Evolutionary conservation across 2,113 vertebrate species (phyloP), one percentile per base, ranked within the genome.

Genomic region (Aphyosemion australe): DNA sequence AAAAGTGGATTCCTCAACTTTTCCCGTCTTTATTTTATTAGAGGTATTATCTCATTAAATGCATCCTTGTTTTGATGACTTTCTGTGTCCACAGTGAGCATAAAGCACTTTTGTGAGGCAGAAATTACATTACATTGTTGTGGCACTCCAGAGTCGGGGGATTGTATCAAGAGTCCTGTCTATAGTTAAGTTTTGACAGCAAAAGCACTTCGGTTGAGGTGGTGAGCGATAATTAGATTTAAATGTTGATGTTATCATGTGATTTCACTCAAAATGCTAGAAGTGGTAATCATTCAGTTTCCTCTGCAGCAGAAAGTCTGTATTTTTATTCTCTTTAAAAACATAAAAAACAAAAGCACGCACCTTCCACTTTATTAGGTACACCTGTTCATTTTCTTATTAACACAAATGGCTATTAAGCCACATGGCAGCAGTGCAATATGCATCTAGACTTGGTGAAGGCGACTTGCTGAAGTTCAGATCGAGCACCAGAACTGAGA

Each of bases 1-100:
- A 57, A 43, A 20, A 2, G 6, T 14, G 34, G 20, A 42, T 41
- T 52, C 6, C 21, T 51, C 20, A 66, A 39, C 15, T 32, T 13
- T 75, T 48, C 15, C 20, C 49, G 61, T 20, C 56, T 52, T 51
- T 31, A 47, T 50, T 49, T 45, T 51, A 61, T 66, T 10, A 45
- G 19, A 37, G 16, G 21, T 19, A 53, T 49, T 20, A 63, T 48
- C 1, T 55, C 31, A 49, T 49, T 39, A 49, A 15, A 61, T 39
- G 16, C 43, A 47, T 60, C 16, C 12, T 45, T 47, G 43, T 32
- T 60, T 47, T 32, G 26, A 60, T 56, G n/a, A 39, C n/a, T 56
- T 56, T 56, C 34, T 13, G n/a, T 13, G 34, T 56, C 53, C 34
- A 18, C 53, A 39, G 11, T 41, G 53, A 39, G 37, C 18, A 19